Conservation (phyloP, 1,140 invertebrate genomes). For the Dendroctonus valens region DNA sequence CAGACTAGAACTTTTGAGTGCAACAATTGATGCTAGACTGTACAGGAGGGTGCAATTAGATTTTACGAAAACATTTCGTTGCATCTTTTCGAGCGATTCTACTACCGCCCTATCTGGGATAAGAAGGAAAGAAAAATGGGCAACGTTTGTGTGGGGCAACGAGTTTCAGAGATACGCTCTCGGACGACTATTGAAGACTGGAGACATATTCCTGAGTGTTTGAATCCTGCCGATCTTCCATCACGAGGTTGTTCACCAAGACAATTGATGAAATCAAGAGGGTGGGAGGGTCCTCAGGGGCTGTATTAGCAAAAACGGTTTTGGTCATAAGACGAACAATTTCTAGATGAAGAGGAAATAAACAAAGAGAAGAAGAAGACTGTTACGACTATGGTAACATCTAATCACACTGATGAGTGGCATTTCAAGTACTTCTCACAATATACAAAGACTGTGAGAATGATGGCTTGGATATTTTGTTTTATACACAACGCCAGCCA, state of each 20-base stretch:
- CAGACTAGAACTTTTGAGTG: too few species aligned
- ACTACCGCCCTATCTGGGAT: conserved; percentile 43
- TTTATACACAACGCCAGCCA: too few species aligned
- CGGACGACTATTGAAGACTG: conserved; percentile 41
- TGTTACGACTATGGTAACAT: conserved; percentile 3
- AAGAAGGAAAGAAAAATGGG: conserved; percentile 31
- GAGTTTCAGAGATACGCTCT: conserved; percentile 42
- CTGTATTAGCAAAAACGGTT: conserved; percentile 20
- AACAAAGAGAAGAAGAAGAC: conserved; percentile 23
- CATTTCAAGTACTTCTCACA: conserved; percentile 32
- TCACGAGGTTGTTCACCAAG: conserved; percentile 43
- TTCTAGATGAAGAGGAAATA: not conserved
- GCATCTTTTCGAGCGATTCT: conserved; percentile 35
- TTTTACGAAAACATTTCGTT: not conserved
- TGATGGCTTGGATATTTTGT: conserved; percentile 39
- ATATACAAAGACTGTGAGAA: conserved; percentile 39
- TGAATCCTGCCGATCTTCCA: conserved; percentile 51
- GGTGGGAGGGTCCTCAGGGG: conserved; percentile 40
- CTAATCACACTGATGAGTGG: conserved; percentile 2
- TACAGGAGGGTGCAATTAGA: too few species aligned
- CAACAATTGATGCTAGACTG: too few species aligned
- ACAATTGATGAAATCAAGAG: conserved; percentile 41
- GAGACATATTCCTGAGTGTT: conserved; percentile 46
- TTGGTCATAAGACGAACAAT: conserved; percentile 36
- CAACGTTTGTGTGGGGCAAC: conserved; percentile 44